Base-by-base conservation (phyloP, 35 echinoderm and acorn worm genomes). In the Holothuria glaberrima region DNA sequence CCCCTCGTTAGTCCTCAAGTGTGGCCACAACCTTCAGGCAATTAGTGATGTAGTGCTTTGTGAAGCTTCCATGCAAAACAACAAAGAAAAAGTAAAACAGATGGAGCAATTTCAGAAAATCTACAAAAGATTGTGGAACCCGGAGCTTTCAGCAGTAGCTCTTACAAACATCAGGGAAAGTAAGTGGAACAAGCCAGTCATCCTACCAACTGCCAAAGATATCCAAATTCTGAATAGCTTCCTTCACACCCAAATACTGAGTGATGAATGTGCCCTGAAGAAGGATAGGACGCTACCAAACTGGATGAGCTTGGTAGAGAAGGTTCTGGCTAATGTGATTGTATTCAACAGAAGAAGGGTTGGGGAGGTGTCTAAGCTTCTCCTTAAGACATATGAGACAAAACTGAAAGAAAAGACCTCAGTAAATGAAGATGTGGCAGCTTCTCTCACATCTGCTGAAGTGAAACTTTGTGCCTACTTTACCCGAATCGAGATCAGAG, bases 301-400 rank as follows among this genome's bases (percentile, higher is more conserved):
- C 12, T 87, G 89, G 65, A 71, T 63, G 14, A 86, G 34, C 17
- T 30, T 62, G 13, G 65, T 2, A 29, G 12, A 67, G 36, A 9
- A 46, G 19, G 4, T 33, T 13, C 63, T 68, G 60, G 38, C 76
- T 48, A 17, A 83, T 12, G 52, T 46, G 6, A 85, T 86, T 84
- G 48, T 91, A 2, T 91, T 86, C 35, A 91, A 91, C 35, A 20
- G 80, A 60, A 33, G 79, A 38, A 63, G 89, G 28, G 56, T 4
- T 58, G 77, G 65, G 14, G 78, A 68, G 44, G 58, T 69, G 35
- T 91, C 89, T 19, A 94, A 94, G 33, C 44, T 10, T 46, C 10
- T 46, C 4, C 44, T 5, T 46, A n/a, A 46, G 44, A 10, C 44
- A 46, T 46, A 46, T 46, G 44, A 46, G 44, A 10, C 44, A 46